Evolutionary conservation across 2,113 vertebrate species (phyloP).

Genomic region (Xiphophorus couchianus): DNA sequence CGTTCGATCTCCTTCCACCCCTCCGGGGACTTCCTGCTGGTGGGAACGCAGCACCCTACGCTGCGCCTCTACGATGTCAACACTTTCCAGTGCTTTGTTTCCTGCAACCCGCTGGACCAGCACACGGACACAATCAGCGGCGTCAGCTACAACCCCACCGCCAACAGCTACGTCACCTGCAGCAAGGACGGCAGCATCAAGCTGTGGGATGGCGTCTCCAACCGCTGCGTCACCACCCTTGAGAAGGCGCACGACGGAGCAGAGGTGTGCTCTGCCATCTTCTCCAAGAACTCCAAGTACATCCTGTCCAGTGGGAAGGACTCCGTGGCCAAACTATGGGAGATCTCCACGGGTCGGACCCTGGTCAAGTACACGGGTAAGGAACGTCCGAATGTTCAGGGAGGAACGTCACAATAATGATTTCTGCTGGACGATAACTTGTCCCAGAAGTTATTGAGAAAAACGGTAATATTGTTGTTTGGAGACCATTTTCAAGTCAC

Average conservation of each 20-base stretch:
- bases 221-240: slow-evolving; percentile 94
- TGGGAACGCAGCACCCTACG: slow-evolving; percentile 96
- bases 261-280: slow-evolving; percentile 96
- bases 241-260: slow-evolving; percentile 96
- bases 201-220: slow-evolving; percentile 96
- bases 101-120: slow-evolving; percentile 96
- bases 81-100: slow-evolving; percentile 98
- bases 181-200: slow-evolving; percentile 99
- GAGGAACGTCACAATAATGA: too few relatives aligned
- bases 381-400: background rate
- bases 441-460: too few relatives aligned
- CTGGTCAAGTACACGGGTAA: slow-evolving; percentile 97
- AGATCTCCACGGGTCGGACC: slow-evolving; percentile 95
- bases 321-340: slow-evolving; percentile 97
- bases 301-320: slow-evolving; percentile 97
- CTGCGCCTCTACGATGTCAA: slow-evolving; percentile 96
- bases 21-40: slow-evolving; percentile 94
- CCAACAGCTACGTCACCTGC: slow-evolving; percentile 95
- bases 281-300: slow-evolving; percentile 98
- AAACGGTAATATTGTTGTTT: too few relatives aligned
- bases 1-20: slow-evolving; percentile 98
- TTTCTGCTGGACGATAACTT: too few relatives aligned
- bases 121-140: slow-evolving; percentile 96
- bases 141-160: slow-evolving; percentile 90
- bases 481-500: too few relatives aligned